phyloP scores from a whole-genome alignment of 2,797 vertebrate species.

The Setipinna tenuifilis region DNA sequence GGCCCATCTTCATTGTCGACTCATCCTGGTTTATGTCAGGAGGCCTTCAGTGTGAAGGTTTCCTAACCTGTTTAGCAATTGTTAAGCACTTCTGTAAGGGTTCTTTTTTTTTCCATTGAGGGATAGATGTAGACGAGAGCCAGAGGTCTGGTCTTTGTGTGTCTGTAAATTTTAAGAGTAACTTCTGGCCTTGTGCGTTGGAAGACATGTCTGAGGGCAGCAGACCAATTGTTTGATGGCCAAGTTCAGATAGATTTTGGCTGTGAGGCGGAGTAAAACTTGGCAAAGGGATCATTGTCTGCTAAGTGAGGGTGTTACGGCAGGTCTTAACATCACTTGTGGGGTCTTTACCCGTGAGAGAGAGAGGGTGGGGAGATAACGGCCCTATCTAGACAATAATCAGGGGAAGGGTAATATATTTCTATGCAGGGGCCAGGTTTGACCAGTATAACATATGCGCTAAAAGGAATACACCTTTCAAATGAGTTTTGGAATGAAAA shows the following conservation, averaged over 20 bases:
- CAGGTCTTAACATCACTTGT: background rate
- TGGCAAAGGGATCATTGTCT: background rate
- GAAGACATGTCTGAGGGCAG: background rate
- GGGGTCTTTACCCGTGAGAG: background rate
- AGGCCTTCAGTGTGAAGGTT: too few species aligned
- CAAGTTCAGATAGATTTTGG: background rate
- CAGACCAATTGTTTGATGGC: background rate
- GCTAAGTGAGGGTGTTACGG: background rate
- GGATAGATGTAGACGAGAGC: too few species aligned
- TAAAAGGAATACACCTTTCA: slow-evolving; percentile 7
- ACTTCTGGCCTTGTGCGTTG: too few species aligned
- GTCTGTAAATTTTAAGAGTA: too few species aligned
- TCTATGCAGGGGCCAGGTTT: background rate
- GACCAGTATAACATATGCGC: background rate
- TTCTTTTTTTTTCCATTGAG: too few species aligned
- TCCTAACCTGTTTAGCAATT: too few species aligned
- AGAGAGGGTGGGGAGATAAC: background rate
- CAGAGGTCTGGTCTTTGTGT: too few species aligned
- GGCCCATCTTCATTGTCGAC: too few species aligned
- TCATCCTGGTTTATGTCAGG: too few species aligned
- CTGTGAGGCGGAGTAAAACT: background rate
- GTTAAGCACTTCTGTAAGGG: too few species aligned
- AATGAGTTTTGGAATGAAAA: slow-evolving; percentile 21
- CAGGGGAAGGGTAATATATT: background rate
- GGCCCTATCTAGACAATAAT: background rate